Conservation (phyloP, 1,140 invertebrate genomes). For the Frieseomelitta varia region DNA sequence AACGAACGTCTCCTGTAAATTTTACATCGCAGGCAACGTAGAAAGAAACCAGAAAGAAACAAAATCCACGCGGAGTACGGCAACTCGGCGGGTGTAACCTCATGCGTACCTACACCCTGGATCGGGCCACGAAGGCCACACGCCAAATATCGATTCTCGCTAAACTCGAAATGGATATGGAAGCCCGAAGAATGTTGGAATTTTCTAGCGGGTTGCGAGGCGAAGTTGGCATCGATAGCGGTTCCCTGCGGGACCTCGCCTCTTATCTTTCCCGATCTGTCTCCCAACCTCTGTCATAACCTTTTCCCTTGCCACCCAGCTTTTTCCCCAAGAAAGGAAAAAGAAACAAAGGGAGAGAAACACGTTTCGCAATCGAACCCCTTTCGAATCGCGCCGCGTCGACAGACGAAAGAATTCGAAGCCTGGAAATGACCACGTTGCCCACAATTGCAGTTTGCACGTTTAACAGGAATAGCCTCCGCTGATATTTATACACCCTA, state of each 20-base stretch:
- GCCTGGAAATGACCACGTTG: constrained; percentile 15
- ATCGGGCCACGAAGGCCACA: constrained; percentile 53
- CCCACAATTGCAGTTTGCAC: constrained; percentile 23
- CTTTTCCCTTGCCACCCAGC: not conserved
- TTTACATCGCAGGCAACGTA: too few relatives aligned
- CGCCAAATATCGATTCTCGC: constrained; percentile 72
- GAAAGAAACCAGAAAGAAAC: not conserved
- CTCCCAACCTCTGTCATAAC: not conserved
- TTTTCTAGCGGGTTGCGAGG: constrained; percentile 66
- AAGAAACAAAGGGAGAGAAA: too few relatives aligned
- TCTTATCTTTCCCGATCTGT: constrained; percentile 3
- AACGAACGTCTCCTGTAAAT: not conserved
- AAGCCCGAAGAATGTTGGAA: constrained; percentile 76
- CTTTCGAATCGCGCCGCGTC: too few relatives aligned
- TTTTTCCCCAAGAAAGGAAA: not conserved
- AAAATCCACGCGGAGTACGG: constrained; percentile 7
- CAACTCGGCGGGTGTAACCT: constrained; percentile 22
- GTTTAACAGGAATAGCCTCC: constrained; percentile 21
- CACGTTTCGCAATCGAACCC: not conserved
- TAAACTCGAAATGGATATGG: constrained; percentile 77
- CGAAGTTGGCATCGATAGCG: constrained; percentile 23
- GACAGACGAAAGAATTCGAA: constrained; percentile 17
- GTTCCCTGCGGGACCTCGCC: not conserved
- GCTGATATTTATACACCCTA: constrained; percentile 26
- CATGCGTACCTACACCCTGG: constrained; percentile 38